phyloP scores from a whole-genome alignment of 1,140 invertebrate species.

The Pachyrhynchus sulphureomaculatus region DNA sequence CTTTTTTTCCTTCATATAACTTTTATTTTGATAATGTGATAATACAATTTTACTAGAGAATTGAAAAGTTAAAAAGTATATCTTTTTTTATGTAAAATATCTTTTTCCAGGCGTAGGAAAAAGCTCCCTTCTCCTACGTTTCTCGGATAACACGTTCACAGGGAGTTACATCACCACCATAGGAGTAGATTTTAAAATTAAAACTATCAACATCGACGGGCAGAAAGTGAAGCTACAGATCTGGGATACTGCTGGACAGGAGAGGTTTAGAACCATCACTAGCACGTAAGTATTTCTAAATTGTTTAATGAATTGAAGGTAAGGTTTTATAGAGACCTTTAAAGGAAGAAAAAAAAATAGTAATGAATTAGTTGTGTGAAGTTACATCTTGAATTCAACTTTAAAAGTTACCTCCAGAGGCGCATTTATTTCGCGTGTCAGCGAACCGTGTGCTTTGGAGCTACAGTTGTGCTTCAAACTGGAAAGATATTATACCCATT shows the following conservation, averaged over 20 bases:
- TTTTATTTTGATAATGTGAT: background rate
- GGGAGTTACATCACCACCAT: slow-evolving; percentile 99
- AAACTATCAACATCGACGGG: slow-evolving; percentile 92
- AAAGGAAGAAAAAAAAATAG: too few relatives aligned
- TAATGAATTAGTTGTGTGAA: too few relatives aligned
- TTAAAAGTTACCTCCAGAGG: too few relatives aligned
- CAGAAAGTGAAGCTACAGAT: slow-evolving; percentile 98
- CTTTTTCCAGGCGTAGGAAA: slow-evolving; percentile 90
- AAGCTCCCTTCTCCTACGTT: slow-evolving; percentile 93
- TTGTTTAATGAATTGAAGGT: slow-evolving; percentile 28
- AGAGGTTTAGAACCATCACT: slow-evolving; percentile 94
- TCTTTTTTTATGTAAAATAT: too few relatives aligned
- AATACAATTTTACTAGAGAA: background rate
- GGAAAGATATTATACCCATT: too few relatives aligned
- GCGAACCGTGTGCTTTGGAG: too few relatives aligned
- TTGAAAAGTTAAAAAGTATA: too few relatives aligned
- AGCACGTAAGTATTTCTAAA: slow-evolving; percentile 65
- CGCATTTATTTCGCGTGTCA: too few relatives aligned
- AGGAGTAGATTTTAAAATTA: slow-evolving; percentile 99
- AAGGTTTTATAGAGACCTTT: too few relatives aligned
- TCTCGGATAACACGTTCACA: slow-evolving; percentile 97
- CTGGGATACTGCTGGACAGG: slow-evolving; percentile 95
- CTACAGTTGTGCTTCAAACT: too few relatives aligned
- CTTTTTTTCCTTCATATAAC: too few relatives aligned
- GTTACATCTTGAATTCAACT: too few relatives aligned